A percentile compares a stretch with the other conserved stretches of the same genome.
Evolutionary conservation across 2,888 invertebrate genomes (phyloP).

Genomic region (Heliconius cydno): DNA sequence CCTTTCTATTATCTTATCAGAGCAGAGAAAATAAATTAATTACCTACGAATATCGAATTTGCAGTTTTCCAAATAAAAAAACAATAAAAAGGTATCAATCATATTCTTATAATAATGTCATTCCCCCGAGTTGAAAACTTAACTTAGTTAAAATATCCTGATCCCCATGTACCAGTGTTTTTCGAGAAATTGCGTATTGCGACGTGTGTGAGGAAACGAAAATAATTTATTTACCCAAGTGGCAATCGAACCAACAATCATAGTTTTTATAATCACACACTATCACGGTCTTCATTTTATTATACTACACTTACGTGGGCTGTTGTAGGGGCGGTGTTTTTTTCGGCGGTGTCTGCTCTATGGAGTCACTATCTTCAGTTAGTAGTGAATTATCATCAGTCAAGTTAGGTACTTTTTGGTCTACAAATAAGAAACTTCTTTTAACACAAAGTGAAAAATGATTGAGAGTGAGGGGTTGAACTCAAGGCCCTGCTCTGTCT

Average conservation of each 20-base stretch:
- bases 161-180: too few species aligned
- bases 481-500: too few species aligned
- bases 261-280: background rate
- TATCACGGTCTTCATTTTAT: too few species aligned
- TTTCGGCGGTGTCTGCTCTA: constrained; percentile 58
- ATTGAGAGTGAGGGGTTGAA: too few species aligned
- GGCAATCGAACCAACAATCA: background rate
- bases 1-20: background rate
- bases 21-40: background rate
- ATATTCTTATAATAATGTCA: too few species aligned
- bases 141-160: too few species aligned
- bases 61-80: background rate
- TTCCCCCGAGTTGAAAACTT: too few species aligned
- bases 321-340: constrained; percentile 50
- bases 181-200: too few species aligned
- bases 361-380: constrained; percentile 63
- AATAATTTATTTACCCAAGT: too few species aligned
- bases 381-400: constrained; percentile 70
- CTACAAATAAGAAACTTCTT: constrained; percentile 8
- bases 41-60: background rate
- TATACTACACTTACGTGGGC: constrained; percentile 61
- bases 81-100: too few species aligned
- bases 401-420: constrained; percentile 50
- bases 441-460: too few species aligned
- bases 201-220: too few species aligned